Conservation (phyloP, 2,888 invertebrate genomes). For the Agrochola litura region DNA sequence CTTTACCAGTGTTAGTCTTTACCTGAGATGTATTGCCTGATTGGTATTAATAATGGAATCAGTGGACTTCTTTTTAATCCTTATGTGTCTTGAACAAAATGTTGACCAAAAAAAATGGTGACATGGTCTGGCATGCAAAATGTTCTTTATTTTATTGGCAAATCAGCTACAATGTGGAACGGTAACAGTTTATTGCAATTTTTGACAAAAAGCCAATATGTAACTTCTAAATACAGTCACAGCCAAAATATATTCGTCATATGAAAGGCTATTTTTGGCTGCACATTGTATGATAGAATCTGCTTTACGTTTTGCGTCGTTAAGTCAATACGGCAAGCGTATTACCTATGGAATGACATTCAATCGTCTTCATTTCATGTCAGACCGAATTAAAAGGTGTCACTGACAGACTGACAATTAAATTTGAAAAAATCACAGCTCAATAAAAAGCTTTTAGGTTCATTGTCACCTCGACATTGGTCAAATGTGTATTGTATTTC, state of each 20-base stretch:
- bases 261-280: background rate
- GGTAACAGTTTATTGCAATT: background rate
- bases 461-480: background rate
- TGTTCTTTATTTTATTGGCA: background rate
- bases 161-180: background rate
- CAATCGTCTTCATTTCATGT: no score
- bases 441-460: background rate
- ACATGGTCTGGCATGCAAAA: background rate
- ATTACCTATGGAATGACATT: no score
- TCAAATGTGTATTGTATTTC: background rate
- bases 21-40: constrained; percentile 31
- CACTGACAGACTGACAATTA: no score
- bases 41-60: background rate
- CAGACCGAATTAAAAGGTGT: no score
- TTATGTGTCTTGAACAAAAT: no score
- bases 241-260: background rate
- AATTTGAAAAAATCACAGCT: no score
- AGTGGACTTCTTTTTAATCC: background rate
- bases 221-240: background rate
- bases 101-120: background rate
- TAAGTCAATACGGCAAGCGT: no score
- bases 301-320: no score
- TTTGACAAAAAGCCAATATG: background rate
- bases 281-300: background rate
- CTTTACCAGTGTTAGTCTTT: constrained; percentile 36